Evolutionary conservation across 92 coral and sea anemone species (phyloP).

Genomic region (Phymanthus crucifer): DNA sequence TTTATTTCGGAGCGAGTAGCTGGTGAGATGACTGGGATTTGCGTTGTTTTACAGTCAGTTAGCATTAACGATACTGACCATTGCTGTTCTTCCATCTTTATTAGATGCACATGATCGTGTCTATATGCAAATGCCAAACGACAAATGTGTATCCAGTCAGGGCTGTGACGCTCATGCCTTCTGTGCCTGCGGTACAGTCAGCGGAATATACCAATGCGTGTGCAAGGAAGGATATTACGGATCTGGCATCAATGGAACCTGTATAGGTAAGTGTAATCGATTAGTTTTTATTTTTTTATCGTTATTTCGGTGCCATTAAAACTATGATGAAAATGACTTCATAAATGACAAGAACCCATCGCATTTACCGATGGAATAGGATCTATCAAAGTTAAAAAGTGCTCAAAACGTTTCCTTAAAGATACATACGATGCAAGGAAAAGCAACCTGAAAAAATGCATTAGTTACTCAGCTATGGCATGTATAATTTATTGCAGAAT

Average conservation of each 20-base stretch:
- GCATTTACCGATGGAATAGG: too few relatives aligned
- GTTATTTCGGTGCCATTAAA: neutral
- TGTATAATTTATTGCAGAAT: conserved; percentile 40
- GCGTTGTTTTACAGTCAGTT: too few relatives aligned
- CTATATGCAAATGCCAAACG: conserved; percentile 58
- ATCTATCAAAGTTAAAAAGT: too few relatives aligned
- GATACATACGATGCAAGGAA: too few relatives aligned
- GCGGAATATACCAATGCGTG: conserved; percentile 90
- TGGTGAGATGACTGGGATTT: too few relatives aligned
- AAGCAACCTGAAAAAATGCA: too few relatives aligned
- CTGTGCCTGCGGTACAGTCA: conserved; percentile 96
- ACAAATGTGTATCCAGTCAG: conserved; percentile 61
- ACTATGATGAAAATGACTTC: too few relatives aligned
- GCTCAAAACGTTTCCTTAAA: too few relatives aligned
- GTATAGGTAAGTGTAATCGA: conserved; percentile 65
- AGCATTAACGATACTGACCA: too few relatives aligned
- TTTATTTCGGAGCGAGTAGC: too few relatives aligned
- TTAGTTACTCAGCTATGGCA: too few relatives aligned
- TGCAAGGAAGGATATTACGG: conserved; percentile 77
- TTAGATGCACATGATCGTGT: conserved; percentile 84
- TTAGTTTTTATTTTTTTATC: neutral
- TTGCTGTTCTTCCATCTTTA: neutral
- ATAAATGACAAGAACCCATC: too few relatives aligned
- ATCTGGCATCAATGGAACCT: conserved; percentile 58
- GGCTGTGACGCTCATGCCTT: conserved; percentile 74